Conservation (phyloP, 2,888 invertebrate species). For the Parnassius mnemosyne region DNA sequence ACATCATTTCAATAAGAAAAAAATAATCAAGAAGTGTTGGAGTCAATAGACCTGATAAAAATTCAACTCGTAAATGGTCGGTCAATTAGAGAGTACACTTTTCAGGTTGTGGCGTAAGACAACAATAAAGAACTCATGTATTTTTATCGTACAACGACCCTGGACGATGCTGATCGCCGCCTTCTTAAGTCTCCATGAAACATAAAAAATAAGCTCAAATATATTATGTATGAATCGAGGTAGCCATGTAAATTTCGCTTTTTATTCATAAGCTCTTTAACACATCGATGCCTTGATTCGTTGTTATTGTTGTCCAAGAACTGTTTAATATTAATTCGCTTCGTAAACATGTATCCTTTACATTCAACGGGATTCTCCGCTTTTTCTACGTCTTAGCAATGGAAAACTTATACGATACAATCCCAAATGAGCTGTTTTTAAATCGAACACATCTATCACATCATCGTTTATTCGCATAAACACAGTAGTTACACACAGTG, state of each 20-base stretch:
- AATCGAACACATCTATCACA: constrained; percentile 45
- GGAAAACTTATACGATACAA: constrained; percentile 54
- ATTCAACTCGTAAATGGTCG: constrained; percentile 16
- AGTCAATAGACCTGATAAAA: constrained; percentile 16
- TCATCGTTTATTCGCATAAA: constrained; percentile 47
- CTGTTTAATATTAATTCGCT: constrained; percentile 66
- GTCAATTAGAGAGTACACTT: constrained; percentile 26
- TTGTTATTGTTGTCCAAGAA: constrained; percentile 56
- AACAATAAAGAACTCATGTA: constrained; percentile 33
- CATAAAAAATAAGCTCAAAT: constrained; percentile 40
- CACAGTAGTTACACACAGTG: constrained; percentile 33
- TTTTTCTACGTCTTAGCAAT: constrained; percentile 44
- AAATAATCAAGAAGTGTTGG: constrained; percentile 2
- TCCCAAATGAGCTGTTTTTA: constrained; percentile 44
- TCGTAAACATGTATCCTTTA: constrained; percentile 45
- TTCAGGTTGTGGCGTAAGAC: constrained; percentile 45
- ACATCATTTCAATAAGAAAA: constrained; percentile 4
- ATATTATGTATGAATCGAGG: constrained; percentile 55
- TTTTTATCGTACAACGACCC: constrained; percentile 63
- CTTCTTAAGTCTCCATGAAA: constrained; percentile 37
- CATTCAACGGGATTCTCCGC: constrained; percentile 39
- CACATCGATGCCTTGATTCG: constrained; percentile 57
- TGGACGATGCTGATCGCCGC: constrained; percentile 32
- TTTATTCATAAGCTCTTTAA: constrained; percentile 65
- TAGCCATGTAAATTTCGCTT: constrained; percentile 54